A percentile compares a stretch with the other conserved stretches of the same genome.
phyloP scores from a whole-genome alignment of 2,113 vertebrate genomes.

The Limanda limanda region DNA sequence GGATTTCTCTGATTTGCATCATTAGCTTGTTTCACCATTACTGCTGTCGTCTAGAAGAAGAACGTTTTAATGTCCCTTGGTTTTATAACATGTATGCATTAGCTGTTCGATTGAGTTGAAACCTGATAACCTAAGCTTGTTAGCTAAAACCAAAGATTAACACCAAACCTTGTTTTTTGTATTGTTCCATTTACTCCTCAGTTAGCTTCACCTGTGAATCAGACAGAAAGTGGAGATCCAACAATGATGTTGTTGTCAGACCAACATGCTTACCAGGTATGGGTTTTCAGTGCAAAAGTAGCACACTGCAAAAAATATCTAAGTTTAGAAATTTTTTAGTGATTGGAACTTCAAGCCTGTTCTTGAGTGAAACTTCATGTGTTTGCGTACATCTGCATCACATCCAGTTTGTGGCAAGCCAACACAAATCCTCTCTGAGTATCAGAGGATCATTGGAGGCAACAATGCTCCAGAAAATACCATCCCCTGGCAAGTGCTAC shows the following conservation, averaged over 20 bases:
- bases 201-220: slow-evolving; percentile 69
- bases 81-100: too few relatives aligned
- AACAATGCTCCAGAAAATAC: not conserved
- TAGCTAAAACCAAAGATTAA: not conserved
- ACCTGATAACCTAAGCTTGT: too few relatives aligned
- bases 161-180: not conserved
- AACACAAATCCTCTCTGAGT: fast-evolving
- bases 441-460: slow-evolving; percentile 71
- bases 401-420: slow-evolving; percentile 73
- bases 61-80: too few relatives aligned
- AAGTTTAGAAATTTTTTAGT: not conserved
- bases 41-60: too few relatives aligned
- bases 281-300: not conserved
- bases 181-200: slow-evolving; percentile 23
- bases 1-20: too few relatives aligned
- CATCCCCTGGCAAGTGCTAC: slow-evolving; percentile 81
- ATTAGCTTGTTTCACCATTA: too few relatives aligned
- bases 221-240: slow-evolving; percentile 74
- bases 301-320: not conserved
- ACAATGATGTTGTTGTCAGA: slow-evolving; percentile 22
- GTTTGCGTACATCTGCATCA: not conserved
- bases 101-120: too few relatives aligned
- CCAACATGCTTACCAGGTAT: slow-evolving; percentile 78
- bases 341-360: not conserved
- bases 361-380: not conserved